phyloP scores from a whole-genome alignment of 2,113 vertebrate genomes.

The Candoia aspera region DNA sequence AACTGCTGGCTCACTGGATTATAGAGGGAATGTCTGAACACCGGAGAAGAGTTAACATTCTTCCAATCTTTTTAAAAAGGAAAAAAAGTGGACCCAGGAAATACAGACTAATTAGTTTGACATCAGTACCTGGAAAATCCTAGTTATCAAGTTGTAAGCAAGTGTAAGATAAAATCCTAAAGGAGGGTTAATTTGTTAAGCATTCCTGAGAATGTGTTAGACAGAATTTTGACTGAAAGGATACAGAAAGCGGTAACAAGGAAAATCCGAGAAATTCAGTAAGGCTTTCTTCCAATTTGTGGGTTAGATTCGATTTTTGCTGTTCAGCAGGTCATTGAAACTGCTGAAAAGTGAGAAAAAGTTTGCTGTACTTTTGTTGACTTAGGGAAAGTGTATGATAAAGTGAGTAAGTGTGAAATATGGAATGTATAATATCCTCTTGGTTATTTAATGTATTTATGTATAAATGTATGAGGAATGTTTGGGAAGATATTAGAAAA shows the following conservation, averaged over 20 bases:
- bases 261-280: neutral
- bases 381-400: neutral
- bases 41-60: neutral
- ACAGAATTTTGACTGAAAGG: neutral
- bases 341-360: neutral
- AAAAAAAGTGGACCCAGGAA: neutral
- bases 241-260: neutral
- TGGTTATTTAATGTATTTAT: neutral
- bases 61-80: neutral
- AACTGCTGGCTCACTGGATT: neutral
- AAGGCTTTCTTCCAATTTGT: neutral
- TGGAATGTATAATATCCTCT: neutral
- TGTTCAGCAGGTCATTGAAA: neutral
- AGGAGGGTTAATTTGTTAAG: neutral
- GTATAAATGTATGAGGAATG: neutral
- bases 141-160: neutral
- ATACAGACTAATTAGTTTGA: neutral
- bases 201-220: neutral
- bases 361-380: no score
- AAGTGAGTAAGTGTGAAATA: neutral
- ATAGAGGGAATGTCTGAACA: neutral
- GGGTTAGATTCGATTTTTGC: neutral
- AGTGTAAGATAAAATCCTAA: neutral
- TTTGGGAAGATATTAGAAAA: neutral
- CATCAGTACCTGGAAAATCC: neutral